Evolutionary conservation across 2,888 invertebrate genomes (phyloP).

Genomic region (Auanema freiburgensis): DNA sequence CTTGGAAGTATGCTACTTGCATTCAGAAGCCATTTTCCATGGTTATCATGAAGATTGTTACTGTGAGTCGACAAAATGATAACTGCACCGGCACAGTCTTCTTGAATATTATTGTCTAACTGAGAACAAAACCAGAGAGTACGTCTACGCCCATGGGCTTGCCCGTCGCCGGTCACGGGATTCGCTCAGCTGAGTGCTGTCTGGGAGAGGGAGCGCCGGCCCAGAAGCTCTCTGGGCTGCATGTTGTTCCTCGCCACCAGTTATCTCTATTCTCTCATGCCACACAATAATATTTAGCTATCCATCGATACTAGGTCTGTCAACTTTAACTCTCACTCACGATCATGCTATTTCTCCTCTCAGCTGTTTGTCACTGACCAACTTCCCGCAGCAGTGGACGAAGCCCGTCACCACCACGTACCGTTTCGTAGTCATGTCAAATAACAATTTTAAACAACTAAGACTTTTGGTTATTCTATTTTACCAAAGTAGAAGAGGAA

Average conservation of each 20-base stretch:
- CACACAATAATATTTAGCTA: not conserved
- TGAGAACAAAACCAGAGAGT: slow-evolving; percentile 2
- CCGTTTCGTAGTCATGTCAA: not conserved
- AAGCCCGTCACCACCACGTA: slow-evolving; percentile 1
- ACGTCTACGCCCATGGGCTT: not conserved
- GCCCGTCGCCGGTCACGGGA: slow-evolving; percentile 1
- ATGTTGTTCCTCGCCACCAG: no score
- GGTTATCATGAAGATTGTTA: not conserved
- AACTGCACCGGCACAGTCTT: not conserved
- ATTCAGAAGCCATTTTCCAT: no score
- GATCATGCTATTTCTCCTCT: slow-evolving; percentile 1
- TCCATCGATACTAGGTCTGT: slow-evolving; percentile 1
- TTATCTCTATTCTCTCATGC: not conserved
- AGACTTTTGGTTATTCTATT: no score
- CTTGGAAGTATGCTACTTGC: no score
- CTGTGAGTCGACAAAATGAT: not conserved
- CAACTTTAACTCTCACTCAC: not conserved
- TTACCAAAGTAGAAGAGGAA: no score
- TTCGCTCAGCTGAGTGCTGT: slow-evolving; percentile 6
- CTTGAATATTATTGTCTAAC: not conserved
- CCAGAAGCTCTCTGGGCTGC: no score
- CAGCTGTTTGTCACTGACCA: slow-evolving; percentile 1
- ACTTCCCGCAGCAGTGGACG: not conserved
- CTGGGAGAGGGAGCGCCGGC: no score
- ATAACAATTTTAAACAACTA: no score